Evolutionary conservation across 2,888 invertebrate species (phyloP).

Genomic region (Limnephilus rhombicus): DNA sequence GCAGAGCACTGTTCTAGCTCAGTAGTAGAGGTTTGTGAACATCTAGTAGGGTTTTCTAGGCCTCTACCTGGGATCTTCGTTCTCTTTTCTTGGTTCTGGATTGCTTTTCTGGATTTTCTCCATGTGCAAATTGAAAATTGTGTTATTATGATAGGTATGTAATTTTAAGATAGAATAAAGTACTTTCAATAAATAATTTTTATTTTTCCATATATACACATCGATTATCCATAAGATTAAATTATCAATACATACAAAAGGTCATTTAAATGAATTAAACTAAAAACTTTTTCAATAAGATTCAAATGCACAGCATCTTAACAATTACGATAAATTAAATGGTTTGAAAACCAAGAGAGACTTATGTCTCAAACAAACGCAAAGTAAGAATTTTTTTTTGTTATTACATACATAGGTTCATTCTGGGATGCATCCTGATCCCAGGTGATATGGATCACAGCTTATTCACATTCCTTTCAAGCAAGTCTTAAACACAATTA

Average conservation of each 20-base stretch:
- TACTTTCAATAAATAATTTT: background rate
- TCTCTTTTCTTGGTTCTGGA: too few relatives aligned
- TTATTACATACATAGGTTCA: background rate
- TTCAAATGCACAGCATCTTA: background rate
- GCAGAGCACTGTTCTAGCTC: too few relatives aligned
- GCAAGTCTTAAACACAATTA: background rate
- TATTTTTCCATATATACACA: background rate
- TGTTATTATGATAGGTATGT: background rate
- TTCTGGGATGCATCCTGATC: background rate
- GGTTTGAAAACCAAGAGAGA: background rate
- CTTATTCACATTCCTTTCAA: background rate
- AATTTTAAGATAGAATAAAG: constrained; percentile 6
- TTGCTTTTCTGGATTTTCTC: too few relatives aligned
- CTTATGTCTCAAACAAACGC: background rate
- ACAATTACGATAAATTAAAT: background rate
- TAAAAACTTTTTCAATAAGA: background rate
- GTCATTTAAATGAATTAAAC: background rate
- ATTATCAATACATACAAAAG: background rate
- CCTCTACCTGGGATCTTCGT: too few relatives aligned
- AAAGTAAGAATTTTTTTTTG: background rate
- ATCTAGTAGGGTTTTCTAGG: too few relatives aligned
- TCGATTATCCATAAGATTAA: background rate
- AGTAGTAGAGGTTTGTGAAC: too few relatives aligned
- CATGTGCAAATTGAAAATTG: background rate
- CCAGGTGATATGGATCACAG: background rate